Percentiles rank a stretch among this genome's conserved stretches.
Conservation (phyloP, 2,888 invertebrate genomes). For the Polymixis flavicincta region DNA sequence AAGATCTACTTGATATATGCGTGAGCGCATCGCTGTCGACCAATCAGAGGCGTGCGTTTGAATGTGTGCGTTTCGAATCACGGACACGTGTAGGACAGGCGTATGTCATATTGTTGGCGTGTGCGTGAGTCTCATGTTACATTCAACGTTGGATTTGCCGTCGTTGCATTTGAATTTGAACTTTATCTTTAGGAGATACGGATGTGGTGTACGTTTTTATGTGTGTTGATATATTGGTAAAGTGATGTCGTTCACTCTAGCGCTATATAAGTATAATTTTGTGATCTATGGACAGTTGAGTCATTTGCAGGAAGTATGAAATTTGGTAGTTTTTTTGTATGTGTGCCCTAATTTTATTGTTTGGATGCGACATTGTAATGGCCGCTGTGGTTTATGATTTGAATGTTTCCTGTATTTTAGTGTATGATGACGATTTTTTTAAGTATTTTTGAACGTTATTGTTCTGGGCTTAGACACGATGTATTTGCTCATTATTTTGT, state of each 20-base stretch:
- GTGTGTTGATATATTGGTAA: conserved; percentile 56
- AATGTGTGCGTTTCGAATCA: conserved; percentile 70
- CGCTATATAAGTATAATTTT: conserved; percentile 74
- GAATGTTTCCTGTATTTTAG: conserved; percentile 65
- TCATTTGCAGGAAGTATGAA: conserved; percentile 79
- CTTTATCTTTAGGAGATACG: conserved; percentile 62
- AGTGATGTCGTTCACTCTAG: conserved; percentile 77
- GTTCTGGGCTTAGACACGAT: conserved; percentile 45
- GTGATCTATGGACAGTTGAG: conserved; percentile 81
- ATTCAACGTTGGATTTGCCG: conserved; percentile 32
- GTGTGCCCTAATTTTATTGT: conserved; percentile 75
- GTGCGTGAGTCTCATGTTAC: conserved; percentile 63
- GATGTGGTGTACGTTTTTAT: conserved; percentile 11
- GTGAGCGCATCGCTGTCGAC: conserved; percentile 74
- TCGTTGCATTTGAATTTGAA: conserved; percentile 63
- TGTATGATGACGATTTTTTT: conserved; percentile 61
- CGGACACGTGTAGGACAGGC: conserved; percentile 56
- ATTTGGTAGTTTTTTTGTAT: conserved; percentile 68
- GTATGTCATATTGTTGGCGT: conserved; percentile 60
- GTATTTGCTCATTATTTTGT: conserved; percentile 40
- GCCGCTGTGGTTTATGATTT: conserved; percentile 67
- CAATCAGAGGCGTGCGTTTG: conserved; percentile 68
- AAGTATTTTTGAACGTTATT: conserved; percentile 51
- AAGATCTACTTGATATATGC: conserved; percentile 74
- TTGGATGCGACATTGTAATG: conserved; percentile 69